Base-by-base conservation (phyloP, 2,797 vertebrate species). In the Melanogrammus aeglefinus region DNA sequence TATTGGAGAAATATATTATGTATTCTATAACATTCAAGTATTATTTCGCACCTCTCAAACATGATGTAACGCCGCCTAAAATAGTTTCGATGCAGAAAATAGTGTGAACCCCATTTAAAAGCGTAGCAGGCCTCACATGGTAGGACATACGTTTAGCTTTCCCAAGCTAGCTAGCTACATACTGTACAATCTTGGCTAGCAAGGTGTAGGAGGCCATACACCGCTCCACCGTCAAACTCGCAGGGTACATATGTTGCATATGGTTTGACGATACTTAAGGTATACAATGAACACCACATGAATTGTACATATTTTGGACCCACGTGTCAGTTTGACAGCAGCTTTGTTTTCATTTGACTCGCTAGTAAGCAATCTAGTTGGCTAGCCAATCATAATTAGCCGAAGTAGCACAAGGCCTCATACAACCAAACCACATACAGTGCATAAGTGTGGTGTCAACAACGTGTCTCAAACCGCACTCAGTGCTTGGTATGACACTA, bases 271-370 rank as follows among this genome's bases (percentile, higher is more conserved):
- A 69, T 6, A 69, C 7, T 69, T 9, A 27, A 69, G 21, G 57
- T 8, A n/a, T 3, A 63, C 21, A 24, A n/a, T 51, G 41, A 27
- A 27, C 63, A 69, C 3, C n/a, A 69, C 8, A 69, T 27, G 21
- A n/a, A 63, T 18, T 36, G 44, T 4, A 41, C 47, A 63, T 24
- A 36, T 24, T 35, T 63, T 36, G 63, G 36, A 72, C 24, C 72
- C 66, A 35, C 29, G 51, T 78, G 24, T 16, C 51, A 69, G 36
- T 70, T 69, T 29, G 73, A 74, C 75, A 74, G 39, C 73, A 41
- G 57, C 73, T 79, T 75, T 75, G 78, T 75, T 79, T 79, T 79
- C 73, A 75, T 75, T 71, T 6, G 29, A 66, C 51, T 75, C 12
- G 36, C 18, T 13, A 27, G 57, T 71, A 9, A 36, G 41, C 44